Conservation (phyloP, 1,140 invertebrate species). For the Gyrodactylus salaris region DNA sequence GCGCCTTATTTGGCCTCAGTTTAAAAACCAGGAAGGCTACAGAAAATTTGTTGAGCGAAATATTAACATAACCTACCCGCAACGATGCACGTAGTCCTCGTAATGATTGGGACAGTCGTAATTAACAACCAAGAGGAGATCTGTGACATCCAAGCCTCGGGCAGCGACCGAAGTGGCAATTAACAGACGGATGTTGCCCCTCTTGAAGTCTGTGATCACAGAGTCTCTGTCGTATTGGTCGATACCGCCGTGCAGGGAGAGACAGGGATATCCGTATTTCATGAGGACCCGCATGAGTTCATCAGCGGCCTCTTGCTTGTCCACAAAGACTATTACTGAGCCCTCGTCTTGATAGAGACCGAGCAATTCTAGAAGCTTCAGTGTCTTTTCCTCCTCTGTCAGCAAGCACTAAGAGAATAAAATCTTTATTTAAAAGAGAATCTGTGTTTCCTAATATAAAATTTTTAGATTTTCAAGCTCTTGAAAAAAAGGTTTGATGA, state of each 20-base stretch:
- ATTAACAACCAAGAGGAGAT: constrained; percentile 81
- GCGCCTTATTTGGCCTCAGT: too few species aligned
- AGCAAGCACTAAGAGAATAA: constrained; percentile 28
- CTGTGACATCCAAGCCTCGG: constrained; percentile 79
- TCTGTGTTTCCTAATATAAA: too few species aligned
- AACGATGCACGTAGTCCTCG: constrained; percentile 95
- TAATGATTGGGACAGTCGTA: constrained; percentile 99
- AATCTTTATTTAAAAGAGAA: too few species aligned
- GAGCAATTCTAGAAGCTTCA: constrained; percentile 71
- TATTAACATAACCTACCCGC: constrained; percentile 34
- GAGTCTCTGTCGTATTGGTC: constrained; percentile 95
- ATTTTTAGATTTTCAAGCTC: too few species aligned
- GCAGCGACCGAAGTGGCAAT: constrained; percentile 82
- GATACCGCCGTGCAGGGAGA: constrained; percentile 88
- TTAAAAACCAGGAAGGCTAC: too few species aligned
- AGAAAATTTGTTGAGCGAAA: too few species aligned
- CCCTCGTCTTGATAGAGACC: constrained; percentile 70
- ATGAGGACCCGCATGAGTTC: constrained; percentile 68
- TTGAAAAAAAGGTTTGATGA: too few species aligned
- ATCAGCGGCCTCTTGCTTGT: constrained; percentile 87
- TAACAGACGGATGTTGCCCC: constrained; percentile 36
- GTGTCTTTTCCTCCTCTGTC: constrained; percentile 82
- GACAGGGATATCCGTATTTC: constrained; percentile 67
- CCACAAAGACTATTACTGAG: constrained; percentile 78
- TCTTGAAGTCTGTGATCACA: constrained; percentile 86